Percentiles rank a stretch among this genome's conserved stretches.
phyloP scores from a whole-genome alignment of 92 coral and sea anemone genomes.

The Heliopora coerulea region DNA sequence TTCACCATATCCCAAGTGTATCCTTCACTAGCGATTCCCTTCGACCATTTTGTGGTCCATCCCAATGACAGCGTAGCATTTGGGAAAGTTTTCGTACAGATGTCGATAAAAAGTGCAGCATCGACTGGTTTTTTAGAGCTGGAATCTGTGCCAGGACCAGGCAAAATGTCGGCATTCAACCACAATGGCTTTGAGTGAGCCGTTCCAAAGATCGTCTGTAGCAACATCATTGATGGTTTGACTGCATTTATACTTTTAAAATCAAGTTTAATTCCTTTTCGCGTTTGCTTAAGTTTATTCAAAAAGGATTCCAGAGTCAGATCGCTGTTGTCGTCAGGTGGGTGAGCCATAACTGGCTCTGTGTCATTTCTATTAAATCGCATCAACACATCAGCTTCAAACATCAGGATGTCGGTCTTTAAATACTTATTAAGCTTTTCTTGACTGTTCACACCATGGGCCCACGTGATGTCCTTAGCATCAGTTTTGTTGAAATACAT shows the following conservation, averaged over 20 bases:
- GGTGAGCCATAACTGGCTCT: slow-evolving; percentile 89
- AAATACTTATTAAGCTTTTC: slow-evolving; percentile 58
- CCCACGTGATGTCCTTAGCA: slow-evolving; percentile 75
- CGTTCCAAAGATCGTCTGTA: slow-evolving; percentile 35
- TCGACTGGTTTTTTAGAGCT: slow-evolving; percentile 57
- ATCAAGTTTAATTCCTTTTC: slow-evolving; percentile 81
- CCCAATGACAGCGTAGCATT: slow-evolving; percentile 74
- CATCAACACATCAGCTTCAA: slow-evolving; percentile 83
- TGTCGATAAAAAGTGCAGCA: slow-evolving; percentile 56
- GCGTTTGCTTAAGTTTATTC: slow-evolving; percentile 51
- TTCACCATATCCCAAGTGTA: slow-evolving; percentile 65
- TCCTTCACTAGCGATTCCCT: slow-evolving; percentile 20
- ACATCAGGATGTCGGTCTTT: slow-evolving; percentile 64
- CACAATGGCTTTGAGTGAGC: slow-evolving; percentile 61
- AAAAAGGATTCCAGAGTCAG: slow-evolving; percentile 69
- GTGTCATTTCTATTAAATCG: slow-evolving; percentile 58
- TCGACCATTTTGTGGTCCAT: slow-evolving; percentile 65
- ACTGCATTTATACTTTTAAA: slow-evolving; percentile 67
- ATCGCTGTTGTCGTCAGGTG: slow-evolving; percentile 78
- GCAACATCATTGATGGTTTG: slow-evolving; percentile 67
- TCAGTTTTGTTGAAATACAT: slow-evolving; percentile 55
- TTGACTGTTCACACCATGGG: slow-evolving; percentile 80
- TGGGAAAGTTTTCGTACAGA: slow-evolving; percentile 64
- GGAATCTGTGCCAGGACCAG: slow-evolving; percentile 63
- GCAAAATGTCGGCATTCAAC: slow-evolving; percentile 81